phyloP scores from a whole-genome alignment of 2,113 vertebrate genomes.

The Hypomesus transpacificus region DNA sequence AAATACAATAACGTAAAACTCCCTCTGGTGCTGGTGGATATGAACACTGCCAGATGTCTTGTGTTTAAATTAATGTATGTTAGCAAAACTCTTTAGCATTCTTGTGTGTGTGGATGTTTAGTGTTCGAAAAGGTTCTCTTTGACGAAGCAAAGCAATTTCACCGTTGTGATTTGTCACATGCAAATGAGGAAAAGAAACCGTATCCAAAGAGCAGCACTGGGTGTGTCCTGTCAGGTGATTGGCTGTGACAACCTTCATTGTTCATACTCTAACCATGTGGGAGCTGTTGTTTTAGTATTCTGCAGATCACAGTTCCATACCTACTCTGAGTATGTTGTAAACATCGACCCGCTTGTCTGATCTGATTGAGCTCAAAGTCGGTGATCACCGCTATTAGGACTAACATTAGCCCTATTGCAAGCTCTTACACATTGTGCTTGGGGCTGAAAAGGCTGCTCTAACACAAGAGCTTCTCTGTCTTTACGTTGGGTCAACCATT shows the following conservation, averaged over 20 bases:
- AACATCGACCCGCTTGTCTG: not conserved
- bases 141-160: not conserved
- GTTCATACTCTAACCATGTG: not conserved
- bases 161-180: not conserved
- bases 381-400: not conserved
- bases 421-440: not conserved
- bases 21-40: constrained; percentile 5
- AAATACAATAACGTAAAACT: constrained; percentile 20
- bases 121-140: constrained; percentile 7
- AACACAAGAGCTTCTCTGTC: not conserved
- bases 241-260: not conserved
- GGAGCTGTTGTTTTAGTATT: not conserved
- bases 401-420: not conserved
- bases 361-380: constrained; percentile 12
- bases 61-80: constrained; percentile 4
- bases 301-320: not conserved
- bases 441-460: not conserved
- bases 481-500: not conserved
- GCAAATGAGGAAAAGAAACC: not conserved
- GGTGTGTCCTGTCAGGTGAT: not conserved
- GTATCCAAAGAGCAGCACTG: too few species aligned
- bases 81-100: too few species aligned
- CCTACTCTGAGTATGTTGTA: not conserved
- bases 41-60: constrained; percentile 14
- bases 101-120: constrained; percentile 1